Evolutionary conservation across 2,113 vertebrate genomes (phyloP).

Genomic region (Phycodurus eques): DNA sequence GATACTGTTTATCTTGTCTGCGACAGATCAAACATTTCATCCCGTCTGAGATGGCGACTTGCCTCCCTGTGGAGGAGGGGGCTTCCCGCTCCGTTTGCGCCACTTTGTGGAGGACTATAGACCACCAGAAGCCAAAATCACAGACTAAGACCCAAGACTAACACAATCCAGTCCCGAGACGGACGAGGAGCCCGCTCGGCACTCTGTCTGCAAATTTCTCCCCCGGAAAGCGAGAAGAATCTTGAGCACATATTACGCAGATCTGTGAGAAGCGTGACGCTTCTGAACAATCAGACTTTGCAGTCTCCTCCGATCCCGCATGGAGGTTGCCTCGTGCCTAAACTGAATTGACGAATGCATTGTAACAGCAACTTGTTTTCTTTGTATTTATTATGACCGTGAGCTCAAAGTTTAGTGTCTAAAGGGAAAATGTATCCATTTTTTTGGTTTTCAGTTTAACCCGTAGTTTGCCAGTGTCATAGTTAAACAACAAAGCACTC

Average conservation of each 20-base stretch:
- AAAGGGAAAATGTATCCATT: constrained; percentile 86
- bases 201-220: constrained; percentile 74
- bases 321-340: constrained; percentile 99
- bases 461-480: constrained; percentile 72
- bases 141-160: constrained; percentile 57
- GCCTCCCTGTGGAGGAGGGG: constrained; percentile 88
- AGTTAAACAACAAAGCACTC: constrained; percentile 34
- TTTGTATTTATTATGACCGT: constrained; percentile 97
- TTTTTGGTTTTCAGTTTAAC: constrained; percentile 79
- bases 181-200: constrained; percentile 70
- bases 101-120: constrained; percentile 79
- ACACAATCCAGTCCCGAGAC: constrained; percentile 84
- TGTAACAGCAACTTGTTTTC: constrained; percentile 88
- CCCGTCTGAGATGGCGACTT: constrained; percentile 84
- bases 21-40: constrained; percentile 75
- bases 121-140: constrained; percentile 86
- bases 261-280: constrained; percentile 85
- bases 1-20: constrained; percentile 11
- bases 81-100: constrained; percentile 84
- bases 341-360: constrained; percentile 99
- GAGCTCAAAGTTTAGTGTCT: constrained; percentile 88
- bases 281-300: constrained; percentile 98
- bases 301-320: constrained; percentile 82
- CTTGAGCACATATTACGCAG: constrained; percentile 79
- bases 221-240: constrained; percentile 60